Evolutionary conservation across 2,797 vertebrate species (phyloP), one percentile per base, ranked within the genome.

Genomic region (Oreochromis mossambicus): DNA sequence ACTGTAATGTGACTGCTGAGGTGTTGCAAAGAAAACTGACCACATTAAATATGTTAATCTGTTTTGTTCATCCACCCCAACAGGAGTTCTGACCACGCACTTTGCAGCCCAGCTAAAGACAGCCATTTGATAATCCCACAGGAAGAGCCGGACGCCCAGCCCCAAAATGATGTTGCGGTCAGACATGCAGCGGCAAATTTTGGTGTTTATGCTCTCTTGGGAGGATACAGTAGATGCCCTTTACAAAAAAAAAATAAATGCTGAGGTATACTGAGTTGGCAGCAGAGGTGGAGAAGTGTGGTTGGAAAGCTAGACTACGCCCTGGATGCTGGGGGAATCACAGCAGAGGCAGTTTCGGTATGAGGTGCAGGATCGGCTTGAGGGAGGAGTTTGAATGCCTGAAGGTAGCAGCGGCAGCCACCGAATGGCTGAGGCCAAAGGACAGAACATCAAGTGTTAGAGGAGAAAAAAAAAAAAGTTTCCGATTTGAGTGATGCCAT

Each of bases 231-330:
- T 43, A 54, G 43, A 85, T 76, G 48, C 77, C 1, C 61, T 70
- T 85, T 77, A 54, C 17, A 9, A 68, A 85, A 88, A 93, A 84
- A 10, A 0, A 4, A 11, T 6, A 91, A 93, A 87, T 78, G 83
- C 87, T 91, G 79, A 82, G 89, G 87, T 92, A 81, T 34, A 82
- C 54, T 15, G 80, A 63, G 36, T 24, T 80, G 82, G 75, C 77
- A 55, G 84, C 41, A 50, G 82, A 91, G 91, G 91, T 88, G 90
- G 88, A 86, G 87, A 78, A 75, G 78, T 87, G 86, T 46, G 87
- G 87, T 87, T 82, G 75, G 82, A 85, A 88, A 93, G 52, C 83
- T n/a, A 77, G 86, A 80, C 87, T 51, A 86, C 82, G 14, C 90
- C 91, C 87, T 88, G 48, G 88, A 87, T 81, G 85, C 83, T 85